phyloP scores from a whole-genome alignment of 2,797 vertebrate genomes.

The Coilia nasus region DNA sequence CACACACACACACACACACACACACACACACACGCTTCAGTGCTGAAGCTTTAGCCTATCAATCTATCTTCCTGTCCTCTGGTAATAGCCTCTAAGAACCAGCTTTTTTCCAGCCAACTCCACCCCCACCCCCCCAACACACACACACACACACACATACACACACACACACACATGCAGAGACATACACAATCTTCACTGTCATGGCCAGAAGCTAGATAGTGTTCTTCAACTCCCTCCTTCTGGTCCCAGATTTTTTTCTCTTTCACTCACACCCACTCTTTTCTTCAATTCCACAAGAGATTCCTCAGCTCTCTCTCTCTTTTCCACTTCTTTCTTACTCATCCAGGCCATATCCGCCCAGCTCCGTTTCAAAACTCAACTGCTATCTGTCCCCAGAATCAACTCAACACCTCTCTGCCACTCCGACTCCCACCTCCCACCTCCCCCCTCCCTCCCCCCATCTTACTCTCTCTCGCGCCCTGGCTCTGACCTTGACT shows the following conservation, averaged over 20 bases:
- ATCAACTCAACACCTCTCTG: neutral
- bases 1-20: no score
- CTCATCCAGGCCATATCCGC: no score
- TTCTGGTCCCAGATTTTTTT: neutral
- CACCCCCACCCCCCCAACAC: conserved; percentile 40
- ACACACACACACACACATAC: neutral
- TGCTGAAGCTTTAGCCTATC: conserved; percentile 54
- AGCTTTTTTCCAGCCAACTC: conserved; percentile 43
- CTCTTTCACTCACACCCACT: conserved; percentile 1
- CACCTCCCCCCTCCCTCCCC: conserved; percentile 34
- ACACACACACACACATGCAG: neutral
- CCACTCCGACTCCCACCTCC: conserved; percentile 33
- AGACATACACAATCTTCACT: neutral
- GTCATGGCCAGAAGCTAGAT: conserved; percentile 47
- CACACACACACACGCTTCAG: conserved; percentile 27
- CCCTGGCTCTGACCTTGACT: conserved; percentile 62
- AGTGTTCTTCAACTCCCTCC: conserved; percentile 42
- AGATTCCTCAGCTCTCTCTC: neutral
- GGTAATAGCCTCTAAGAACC: conserved; percentile 60
- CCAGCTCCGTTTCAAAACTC: neutral
- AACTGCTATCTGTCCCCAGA: neutral
- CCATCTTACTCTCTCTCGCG: conserved; percentile 50
- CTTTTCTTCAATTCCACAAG: conserved; percentile 18
- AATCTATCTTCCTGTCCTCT: conserved; percentile 63
- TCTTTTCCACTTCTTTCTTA: neutral